A percentile compares a stretch with the other conserved stretches of the same genome.
Evolutionary conservation across 2,888 invertebrate genomes (phyloP).

Genomic region (Harpalus rubripes): DNA sequence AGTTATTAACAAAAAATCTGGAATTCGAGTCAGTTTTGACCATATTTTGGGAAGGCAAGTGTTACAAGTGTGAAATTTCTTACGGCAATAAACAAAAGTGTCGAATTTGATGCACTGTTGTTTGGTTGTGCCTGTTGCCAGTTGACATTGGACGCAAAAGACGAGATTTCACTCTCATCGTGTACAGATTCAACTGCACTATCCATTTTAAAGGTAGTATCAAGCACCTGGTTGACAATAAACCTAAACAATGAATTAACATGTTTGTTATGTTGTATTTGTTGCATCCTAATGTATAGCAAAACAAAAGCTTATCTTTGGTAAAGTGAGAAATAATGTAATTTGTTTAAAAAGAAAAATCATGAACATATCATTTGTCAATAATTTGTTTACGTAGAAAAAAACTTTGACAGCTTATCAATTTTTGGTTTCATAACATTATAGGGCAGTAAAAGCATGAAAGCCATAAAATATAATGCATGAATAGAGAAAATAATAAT

Average conservation of each 20-base stretch:
- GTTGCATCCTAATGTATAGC: neutral
- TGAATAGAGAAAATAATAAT: neutral
- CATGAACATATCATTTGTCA: slow-evolving; percentile 15
- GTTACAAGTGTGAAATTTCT: slow-evolving; percentile 65
- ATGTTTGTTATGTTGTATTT: slow-evolving; percentile 11
- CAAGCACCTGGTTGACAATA: slow-evolving; percentile 45
- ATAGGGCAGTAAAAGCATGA: neutral
- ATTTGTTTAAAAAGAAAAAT: slow-evolving; percentile 27
- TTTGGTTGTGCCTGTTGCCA: slow-evolving; percentile 70
- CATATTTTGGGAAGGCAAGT: too few species aligned
- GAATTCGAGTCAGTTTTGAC: too few species aligned
- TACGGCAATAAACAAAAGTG: slow-evolving; percentile 75
- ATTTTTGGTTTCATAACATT: neutral
- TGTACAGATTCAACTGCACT: slow-evolving; percentile 72
- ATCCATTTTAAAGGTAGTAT: slow-evolving; percentile 71
- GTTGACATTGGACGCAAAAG: slow-evolving; percentile 70
- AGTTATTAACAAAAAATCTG: too few species aligned
- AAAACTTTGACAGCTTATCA: slow-evolving; percentile 44
- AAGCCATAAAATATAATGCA: neutral
- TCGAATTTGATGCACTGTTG: slow-evolving; percentile 71
- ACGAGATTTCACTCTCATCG: slow-evolving; percentile 71
- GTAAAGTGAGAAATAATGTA: slow-evolving; percentile 12
- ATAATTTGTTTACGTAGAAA: slow-evolving; percentile 35
- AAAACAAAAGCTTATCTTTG: neutral
- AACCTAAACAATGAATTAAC: slow-evolving; percentile 34